Evolutionary conservation across 2,113 vertebrate species (phyloP).

Genomic region (Neolamprologus kungweensis): DNA sequence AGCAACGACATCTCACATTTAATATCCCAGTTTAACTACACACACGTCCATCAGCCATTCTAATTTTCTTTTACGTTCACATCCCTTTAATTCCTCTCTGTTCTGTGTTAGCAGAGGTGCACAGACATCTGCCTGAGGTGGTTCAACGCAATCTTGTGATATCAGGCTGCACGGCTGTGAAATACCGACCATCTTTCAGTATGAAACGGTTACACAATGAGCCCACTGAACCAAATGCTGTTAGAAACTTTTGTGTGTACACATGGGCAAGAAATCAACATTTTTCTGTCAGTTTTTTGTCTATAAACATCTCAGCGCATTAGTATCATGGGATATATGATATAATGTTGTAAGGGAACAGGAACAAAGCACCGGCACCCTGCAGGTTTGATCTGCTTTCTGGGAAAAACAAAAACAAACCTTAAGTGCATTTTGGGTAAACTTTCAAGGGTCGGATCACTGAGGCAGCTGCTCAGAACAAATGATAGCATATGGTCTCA

Average conservation of each 20-base stretch:
- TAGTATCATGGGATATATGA: not conserved
- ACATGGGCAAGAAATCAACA: not conserved
- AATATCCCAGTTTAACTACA: not conserved
- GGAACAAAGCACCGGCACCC: not conserved
- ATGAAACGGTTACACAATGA: not conserved
- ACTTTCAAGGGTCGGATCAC: not conserved
- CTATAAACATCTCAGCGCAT: not conserved
- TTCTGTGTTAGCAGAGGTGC: not conserved
- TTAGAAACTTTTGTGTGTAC: not conserved
- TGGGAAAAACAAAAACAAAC: not conserved
- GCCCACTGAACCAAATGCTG: not conserved
- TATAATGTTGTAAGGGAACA: not conserved
- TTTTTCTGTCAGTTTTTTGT: not conserved
- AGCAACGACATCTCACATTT: not conserved
- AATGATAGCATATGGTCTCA: not conserved
- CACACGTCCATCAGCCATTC: not conserved
- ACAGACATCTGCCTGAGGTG: not conserved
- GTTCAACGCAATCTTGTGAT: not conserved
- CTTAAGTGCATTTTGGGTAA: not conserved
- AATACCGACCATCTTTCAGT: not conserved
- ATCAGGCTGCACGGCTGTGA: not conserved
- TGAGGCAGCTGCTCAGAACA: not conserved
- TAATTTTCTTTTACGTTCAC: not conserved
- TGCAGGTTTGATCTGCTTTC: not conserved
- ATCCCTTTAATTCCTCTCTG: not conserved